Base-by-base conservation (phyloP, 2,113 vertebrate genomes). In the Rhizomys pruinosus region DNA sequence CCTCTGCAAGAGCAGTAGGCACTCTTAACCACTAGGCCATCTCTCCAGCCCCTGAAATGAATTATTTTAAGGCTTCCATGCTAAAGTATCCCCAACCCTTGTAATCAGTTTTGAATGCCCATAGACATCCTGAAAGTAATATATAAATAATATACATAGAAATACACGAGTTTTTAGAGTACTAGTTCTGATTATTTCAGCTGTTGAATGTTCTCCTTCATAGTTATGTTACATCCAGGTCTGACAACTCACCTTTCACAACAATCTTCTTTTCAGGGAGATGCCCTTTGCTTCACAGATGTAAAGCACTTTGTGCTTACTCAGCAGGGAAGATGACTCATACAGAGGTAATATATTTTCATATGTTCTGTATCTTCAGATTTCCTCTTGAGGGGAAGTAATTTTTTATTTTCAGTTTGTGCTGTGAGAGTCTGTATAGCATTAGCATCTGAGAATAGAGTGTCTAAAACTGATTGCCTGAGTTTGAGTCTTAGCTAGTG, bases 261-360 rank as follows among this genome's bases (percentile, higher is more conserved):
- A 84, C 69, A 95, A 89, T 96, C 79, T 96, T 96, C 95, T 97
- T 97, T 97, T 89, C 95, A 97, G 97, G 95, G 92, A 94, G 94
- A 95, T 96, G 96, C 94, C 96, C 90, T 96, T 96, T 95, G 96
- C 94, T 94, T 87, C 97, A 93, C 86, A 95, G 96, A 96, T 93
- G 97, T 95, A 96, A 94, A 91, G 93, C 90, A 94, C 96, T 92
- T 92, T 95, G 68, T 84, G 91, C 91, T 95, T 96, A 95, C 34
- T 95, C 95, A 96, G 5, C 93, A 95, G 94, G 95, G 97, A 97
- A 96, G 93, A 97, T 97, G 97, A 97, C 88, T 97, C 96, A 96
- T 89, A 95, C 97, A 55, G 97, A 97, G 96, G 97, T 97, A 97
- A 97, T 92, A 80, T 93, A 93, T 89, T 96, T 94, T 92, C 47